These are phyloP conservation scores for Pelvicachromis taeniatus DNA, from an alignment of 2,113 vertebrate species.

Conservation along the genomic window DNA sequence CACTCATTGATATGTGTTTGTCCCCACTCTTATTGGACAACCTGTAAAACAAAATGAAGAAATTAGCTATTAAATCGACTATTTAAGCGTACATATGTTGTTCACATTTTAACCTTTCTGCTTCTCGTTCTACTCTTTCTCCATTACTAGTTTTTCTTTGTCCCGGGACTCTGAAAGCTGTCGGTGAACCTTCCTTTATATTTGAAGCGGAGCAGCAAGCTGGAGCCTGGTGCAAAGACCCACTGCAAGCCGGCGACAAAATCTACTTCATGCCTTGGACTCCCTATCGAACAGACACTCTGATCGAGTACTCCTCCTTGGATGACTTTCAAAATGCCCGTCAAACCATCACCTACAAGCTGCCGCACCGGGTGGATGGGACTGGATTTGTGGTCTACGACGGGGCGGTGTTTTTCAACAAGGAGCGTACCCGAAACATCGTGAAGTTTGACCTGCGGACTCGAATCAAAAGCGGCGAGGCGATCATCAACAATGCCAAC, in stretches of 20 bases:
- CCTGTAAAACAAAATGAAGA: slow-evolving; percentile 63
- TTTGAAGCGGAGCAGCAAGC: slow-evolving; percentile 98
- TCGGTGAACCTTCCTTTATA: slow-evolving; percentile 94
- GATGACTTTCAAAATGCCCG: slow-evolving; percentile 93
- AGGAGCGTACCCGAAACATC: slow-evolving; percentile 96
- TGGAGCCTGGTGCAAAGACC: slow-evolving; percentile 99
- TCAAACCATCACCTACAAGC: slow-evolving; percentile 94
- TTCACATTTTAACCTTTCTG: slow-evolving; percentile 52
- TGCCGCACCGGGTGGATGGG: slow-evolving; percentile 95
- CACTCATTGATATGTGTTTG: slow-evolving; percentile 65
- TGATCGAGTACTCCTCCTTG: slow-evolving; percentile 94
- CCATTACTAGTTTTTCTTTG: slow-evolving; percentile 98
- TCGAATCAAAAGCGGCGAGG: slow-evolving; percentile 98
- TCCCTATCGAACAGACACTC: slow-evolving; percentile 95
- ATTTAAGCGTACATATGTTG: neutral
- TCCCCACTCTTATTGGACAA: slow-evolving; percentile 65
- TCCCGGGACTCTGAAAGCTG: slow-evolving; percentile 98
- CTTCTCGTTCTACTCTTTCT: slow-evolving; percentile 83
- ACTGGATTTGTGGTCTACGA: slow-evolving; percentile 99
- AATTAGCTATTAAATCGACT: slow-evolving; percentile 28
- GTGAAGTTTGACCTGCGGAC: slow-evolving; percentile 98
- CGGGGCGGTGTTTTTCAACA: slow-evolving; percentile 98
- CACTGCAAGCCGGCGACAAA: slow-evolving; percentile 97
- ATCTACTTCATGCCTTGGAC: slow-evolving; percentile 99
- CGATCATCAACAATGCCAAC: slow-evolving; percentile 98